Percentiles rank a stretch among this genome's conserved stretches.
Conservation (phyloP, 2,888 invertebrate genomes). For the Vanessa cardui region DNA sequence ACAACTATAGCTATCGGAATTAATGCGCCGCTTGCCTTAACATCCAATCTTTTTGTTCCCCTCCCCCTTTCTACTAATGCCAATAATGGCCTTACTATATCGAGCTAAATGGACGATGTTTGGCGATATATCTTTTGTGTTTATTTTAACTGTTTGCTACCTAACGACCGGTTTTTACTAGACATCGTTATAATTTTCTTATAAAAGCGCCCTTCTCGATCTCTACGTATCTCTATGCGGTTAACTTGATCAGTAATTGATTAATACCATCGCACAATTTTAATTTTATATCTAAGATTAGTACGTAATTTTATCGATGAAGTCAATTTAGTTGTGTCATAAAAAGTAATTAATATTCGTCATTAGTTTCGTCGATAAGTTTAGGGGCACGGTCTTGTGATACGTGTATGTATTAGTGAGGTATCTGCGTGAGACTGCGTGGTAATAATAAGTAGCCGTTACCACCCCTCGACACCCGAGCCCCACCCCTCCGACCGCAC, state of each 20-base stretch:
- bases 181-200: slow-evolving; percentile 13
- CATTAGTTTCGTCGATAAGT: slow-evolving; percentile 21
- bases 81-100: slow-evolving; percentile 59
- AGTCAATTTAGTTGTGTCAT: neutral
- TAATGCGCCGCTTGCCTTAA: slow-evolving; percentile 68
- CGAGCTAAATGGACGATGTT: slow-evolving; percentile 42
- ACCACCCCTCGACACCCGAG: slow-evolving; percentile 54
- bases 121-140: slow-evolving; percentile 40
- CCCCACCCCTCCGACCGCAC: slow-evolving; percentile 53
- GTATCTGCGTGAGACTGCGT: slow-evolving; percentile 55
- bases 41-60: slow-evolving; percentile 59
- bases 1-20: slow-evolving; percentile 69
- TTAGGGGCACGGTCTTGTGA: slow-evolving; percentile 14
- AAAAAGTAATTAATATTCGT: slow-evolving; percentile 17
- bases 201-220: slow-evolving; percentile 5
- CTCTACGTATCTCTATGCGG: neutral
- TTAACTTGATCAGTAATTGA: neutral
- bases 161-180: slow-evolving; percentile 30
- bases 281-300: neutral
- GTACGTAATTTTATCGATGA: neutral
- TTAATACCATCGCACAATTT: neutral
- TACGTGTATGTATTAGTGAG: slow-evolving; percentile 51
- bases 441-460: slow-evolving; percentile 72
- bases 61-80: slow-evolving; percentile 55
- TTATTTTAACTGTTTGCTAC: slow-evolving; percentile 31